A percentile compares a stretch with the other conserved stretches of the same genome.
phyloP scores from a whole-genome alignment of 2,113 vertebrate species.

The Takifugu flavidus region DNA sequence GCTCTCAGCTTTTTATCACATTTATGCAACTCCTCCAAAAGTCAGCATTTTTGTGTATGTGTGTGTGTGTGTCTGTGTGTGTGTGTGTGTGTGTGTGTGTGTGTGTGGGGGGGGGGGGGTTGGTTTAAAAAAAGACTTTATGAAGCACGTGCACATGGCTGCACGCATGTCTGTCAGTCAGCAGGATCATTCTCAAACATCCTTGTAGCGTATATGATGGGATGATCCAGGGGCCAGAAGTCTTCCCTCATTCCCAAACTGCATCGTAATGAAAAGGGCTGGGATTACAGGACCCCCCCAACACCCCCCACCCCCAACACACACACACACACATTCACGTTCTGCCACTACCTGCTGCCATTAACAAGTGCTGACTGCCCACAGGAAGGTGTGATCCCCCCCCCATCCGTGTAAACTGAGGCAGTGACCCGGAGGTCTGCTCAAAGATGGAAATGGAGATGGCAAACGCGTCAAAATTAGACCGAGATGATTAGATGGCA shows the following conservation, averaged over 20 bases:
- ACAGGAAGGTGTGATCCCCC: too few relatives aligned
- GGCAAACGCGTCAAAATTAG: constrained; percentile 49
- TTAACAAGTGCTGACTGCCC: not conserved
- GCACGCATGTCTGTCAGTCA: not conserved
- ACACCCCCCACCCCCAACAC: not conserved
- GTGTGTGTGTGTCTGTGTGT: too few relatives aligned
- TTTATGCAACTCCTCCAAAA: too few relatives aligned
- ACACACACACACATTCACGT: too few relatives aligned
- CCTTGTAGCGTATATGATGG: constrained; percentile 27
- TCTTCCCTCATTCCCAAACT: constrained; percentile 27
- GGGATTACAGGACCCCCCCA: constrained; percentile 51
- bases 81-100: too few relatives aligned
- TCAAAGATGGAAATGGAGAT: constrained; percentile 51
- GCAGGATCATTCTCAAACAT: constrained; percentile 15
- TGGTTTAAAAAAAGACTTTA: constrained; percentile 10
- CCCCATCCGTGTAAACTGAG: not conserved
- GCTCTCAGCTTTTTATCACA: too few relatives aligned
- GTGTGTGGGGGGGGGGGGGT: too few relatives aligned
- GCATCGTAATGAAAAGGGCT: constrained; percentile 47
- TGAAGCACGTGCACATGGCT: constrained; percentile 5
- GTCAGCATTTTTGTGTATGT: too few relatives aligned
- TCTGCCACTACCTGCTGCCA: not conserved
- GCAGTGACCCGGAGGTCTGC: constrained; percentile 36
- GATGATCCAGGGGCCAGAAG: constrained; percentile 36
- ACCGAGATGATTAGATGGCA: constrained; percentile 42